Percentiles rank a stretch among this genome's conserved stretches.
phyloP scores from a whole-genome alignment of 2,797 vertebrate genomes.

The Allenopithecus nigroviridis region DNA sequence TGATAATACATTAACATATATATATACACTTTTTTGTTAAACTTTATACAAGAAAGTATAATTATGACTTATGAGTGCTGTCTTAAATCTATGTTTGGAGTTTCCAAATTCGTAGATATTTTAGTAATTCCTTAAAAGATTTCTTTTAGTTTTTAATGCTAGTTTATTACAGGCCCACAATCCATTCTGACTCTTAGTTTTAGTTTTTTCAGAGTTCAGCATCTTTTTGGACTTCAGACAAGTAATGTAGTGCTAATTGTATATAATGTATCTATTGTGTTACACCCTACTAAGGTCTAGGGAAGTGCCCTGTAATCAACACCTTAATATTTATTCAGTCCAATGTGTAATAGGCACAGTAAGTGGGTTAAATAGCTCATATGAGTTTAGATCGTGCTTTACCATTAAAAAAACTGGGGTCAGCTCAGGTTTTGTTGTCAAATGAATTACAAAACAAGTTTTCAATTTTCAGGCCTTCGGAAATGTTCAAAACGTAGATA shows the following conservation, averaged over 20 bases:
- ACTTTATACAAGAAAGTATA: not conserved
- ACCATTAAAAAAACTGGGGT: not conserved
- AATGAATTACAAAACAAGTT: not conserved
- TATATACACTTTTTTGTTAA: not conserved
- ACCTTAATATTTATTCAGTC: slow-evolving; percentile 12
- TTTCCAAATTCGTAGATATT: not conserved
- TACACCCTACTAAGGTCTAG: not conserved
- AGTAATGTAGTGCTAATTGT: not conserved
- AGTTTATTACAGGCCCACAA: not conserved
- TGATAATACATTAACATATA: not conserved
- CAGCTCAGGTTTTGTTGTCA: not conserved
- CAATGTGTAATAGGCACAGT: slow-evolving; percentile 26
- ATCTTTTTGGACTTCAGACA: not conserved
- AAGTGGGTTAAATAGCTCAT: not conserved
- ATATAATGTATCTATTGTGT: not conserved
- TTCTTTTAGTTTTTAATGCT: not conserved
- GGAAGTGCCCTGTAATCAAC: not conserved
- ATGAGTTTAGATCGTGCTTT: slow-evolving; percentile 7
- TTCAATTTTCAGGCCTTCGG: not conserved
- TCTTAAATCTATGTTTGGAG: not conserved
- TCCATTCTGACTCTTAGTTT: not conserved
- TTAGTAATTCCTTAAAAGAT: not conserved
- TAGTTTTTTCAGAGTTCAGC: not conserved
- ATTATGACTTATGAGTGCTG: not conserved
- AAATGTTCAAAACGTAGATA: slow-evolving; percentile 20